Evolutionary conservation across 1,140 invertebrate species (phyloP), one percentile per base, ranked within the genome.

Genomic region (Paraescarpia echinospica): DNA sequence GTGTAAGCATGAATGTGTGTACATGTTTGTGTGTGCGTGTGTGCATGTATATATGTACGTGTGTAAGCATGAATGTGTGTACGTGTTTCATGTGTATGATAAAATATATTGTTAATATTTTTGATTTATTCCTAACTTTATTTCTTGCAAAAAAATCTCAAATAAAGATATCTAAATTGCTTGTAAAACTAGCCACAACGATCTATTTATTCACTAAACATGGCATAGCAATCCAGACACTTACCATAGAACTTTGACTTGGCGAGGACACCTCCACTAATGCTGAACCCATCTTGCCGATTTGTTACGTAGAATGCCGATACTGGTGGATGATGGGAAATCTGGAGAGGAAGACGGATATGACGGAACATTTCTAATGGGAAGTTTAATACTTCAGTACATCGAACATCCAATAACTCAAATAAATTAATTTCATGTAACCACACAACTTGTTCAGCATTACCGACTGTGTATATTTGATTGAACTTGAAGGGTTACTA

Each of bases 291-390:
- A 95, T 99, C 98, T 96, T 98, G 98, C 92, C 98, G 97, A 95
- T 99, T 99, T 0, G 98, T 98, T 4, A 99, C 98, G 96, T 99
- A 99, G 95, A 99, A 98, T 0, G 98, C 98, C 41, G 98, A 98
- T 9, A 99, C 97, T 2, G 98, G 98, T 33, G 98, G 98, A 97
- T 99, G 98, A 96, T 99, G 98, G 1, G 98, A 99, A 0, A 99
- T 97, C 98, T 97, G 94, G 9, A 0, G 5, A 93, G n/a, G 31
- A 91, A 93, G 33, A 91, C 88, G 9, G 35, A 34, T 41, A 90
- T 41, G 90, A 90, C 14, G 90, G 90, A 41, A 90, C 14, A 31
- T 77, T 77, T 77, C 59, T 77, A 18, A 12, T 77, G 59, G 59
- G 59, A 77, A 77, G 59, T 18, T 18, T 77, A 51, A 77, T 77